Base-by-base conservation (phyloP, 2,797 vertebrate species). In the Balearica regulorum region DNA sequence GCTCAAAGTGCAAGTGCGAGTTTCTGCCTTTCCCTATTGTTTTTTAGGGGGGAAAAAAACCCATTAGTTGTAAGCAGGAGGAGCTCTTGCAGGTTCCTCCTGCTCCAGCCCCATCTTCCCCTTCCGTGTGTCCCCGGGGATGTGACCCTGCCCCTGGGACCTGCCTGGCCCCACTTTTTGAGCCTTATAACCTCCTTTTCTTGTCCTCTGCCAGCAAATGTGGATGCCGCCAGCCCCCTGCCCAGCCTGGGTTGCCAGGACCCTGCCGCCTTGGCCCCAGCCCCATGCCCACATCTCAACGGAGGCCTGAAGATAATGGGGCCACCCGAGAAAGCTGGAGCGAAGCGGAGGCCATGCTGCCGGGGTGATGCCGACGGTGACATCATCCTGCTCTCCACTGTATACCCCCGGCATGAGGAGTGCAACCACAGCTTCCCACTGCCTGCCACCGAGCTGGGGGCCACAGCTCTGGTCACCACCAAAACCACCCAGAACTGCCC, bases 401-500 rank as follows among this genome's bases (percentile, higher is more conserved):
- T 81, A 48, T 94, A 78, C 35, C n/a, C 87, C 28, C 55, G 1
- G 43, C 84, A 91, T 1, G 81, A 97, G 60, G 91, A 96, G 29
- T 28, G 82, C 29, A 77, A 94, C 76, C 97, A 97, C 9, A 39
- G 96, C 51, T 85, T 98, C 81, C 98, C 98, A 0, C 93, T 98
- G 91, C 98, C 98, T 0, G 98, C 98, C 94, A 98, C 97, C 1
- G 98, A 98, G 90, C 96, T 98, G 80, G 98, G 98, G 7, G 97
- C 98, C 71, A 97, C 98, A 0, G 97, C 96, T 8, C 91, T 98
- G 83, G 98, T 98, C 93, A 98, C 98, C 94, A 98, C 98, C 65
- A 98, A 98, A 96, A 98, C 98, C 12, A 96, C 95, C 37, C 97
- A 97, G 77, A 95, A 93, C 60, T 89, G 83, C 0, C 8, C 72